Evolutionary conservation across 1,140 invertebrate species (phyloP), one percentile per base, ranked within the genome.

Genomic region (Palaemon carinicauda): DNA sequence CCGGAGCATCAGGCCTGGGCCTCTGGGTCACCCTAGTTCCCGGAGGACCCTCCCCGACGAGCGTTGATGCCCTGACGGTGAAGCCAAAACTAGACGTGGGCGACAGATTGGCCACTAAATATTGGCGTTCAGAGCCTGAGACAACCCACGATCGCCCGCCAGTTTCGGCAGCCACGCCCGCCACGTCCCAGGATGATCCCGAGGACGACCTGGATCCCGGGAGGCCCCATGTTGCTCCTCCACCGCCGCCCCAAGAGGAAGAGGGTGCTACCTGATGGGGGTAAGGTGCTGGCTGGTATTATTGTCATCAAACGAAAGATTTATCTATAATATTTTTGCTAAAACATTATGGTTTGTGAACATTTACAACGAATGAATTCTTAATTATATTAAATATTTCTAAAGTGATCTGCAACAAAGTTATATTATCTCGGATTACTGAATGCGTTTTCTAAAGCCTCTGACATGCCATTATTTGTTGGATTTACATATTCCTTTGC

Each of bases 61-160:
- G 50, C 0, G 83, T 86, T 14, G 83, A 79, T 3, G 77, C 83
- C 19, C 75, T 27, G 21, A 86, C 83, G 7, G 56, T 73, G 65
- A 80, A 86, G 2, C 77, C 83, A 27, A 80, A 86, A 77, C 77
- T 54, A 56, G 60, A 54, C 27, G 75, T 60, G 1, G 56, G 24
- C 2, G 60, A 56, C 0, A 86, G 83, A 1, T 77, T 77, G 12
- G 75, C 83, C 77, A 86, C 83, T 77, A 86, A 52, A 56, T 86
- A 80, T 77, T 86, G 83, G 3, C 83, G 41, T 51, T 86, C 83
- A 10, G 77, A 51, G 41, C 83, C 83, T 14, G 83, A 86, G 60
- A 86, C 83, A 51, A 86, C 77, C 83, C 83, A 86, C 3, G 83
- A 86, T 19, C 83, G 83, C n/a, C 83, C 83, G 2, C 54, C 33